Evolutionary conservation across 2,888 invertebrate species (phyloP).

Genomic region (Leistus spinibarbis): DNA sequence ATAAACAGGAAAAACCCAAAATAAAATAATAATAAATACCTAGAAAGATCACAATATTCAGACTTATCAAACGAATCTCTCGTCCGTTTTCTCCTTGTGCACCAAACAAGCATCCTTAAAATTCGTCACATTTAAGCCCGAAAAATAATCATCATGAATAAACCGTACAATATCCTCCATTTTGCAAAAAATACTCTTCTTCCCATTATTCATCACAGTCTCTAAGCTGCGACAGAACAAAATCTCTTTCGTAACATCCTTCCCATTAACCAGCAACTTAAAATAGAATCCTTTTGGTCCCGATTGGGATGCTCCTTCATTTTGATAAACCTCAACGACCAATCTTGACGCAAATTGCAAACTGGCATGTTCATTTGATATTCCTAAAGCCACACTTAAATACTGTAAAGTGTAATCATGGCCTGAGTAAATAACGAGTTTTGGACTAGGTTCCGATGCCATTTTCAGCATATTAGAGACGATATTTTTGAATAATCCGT

Average conservation of each 20-base stretch:
- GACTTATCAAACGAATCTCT: constrained; percentile 1
- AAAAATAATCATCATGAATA: constrained; percentile 86
- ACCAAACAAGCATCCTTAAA: constrained; percentile 79
- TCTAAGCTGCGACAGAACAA: constrained; percentile 75
- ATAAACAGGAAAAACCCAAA: no score
- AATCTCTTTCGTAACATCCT: constrained; percentile 80
- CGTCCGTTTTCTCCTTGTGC: constrained; percentile 36
- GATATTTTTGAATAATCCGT: constrained; percentile 83
- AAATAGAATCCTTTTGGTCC: constrained; percentile 76
- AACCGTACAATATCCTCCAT: constrained; percentile 88
- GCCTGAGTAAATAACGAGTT: constrained; percentile 68
- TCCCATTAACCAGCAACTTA: constrained; percentile 83
- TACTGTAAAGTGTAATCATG: constrained; percentile 92
- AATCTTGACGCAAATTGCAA: constrained; percentile 88
- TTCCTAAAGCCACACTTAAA: constrained; percentile 78
- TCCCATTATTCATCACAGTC: constrained; percentile 61
- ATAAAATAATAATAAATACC: background rate
- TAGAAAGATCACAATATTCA: constrained; percentile 9
- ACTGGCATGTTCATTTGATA: constrained; percentile 67
- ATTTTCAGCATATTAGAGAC: constrained; percentile 81
- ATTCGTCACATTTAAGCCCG: constrained; percentile 82
- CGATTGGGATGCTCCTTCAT: constrained; percentile 58
- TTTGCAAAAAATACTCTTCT: constrained; percentile 73
- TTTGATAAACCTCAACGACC: constrained; percentile 86
- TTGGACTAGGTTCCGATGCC: constrained; percentile 60